Evolutionary conservation across 2,888 invertebrate species (phyloP).

Genomic region (Xiphydria camelus): DNA sequence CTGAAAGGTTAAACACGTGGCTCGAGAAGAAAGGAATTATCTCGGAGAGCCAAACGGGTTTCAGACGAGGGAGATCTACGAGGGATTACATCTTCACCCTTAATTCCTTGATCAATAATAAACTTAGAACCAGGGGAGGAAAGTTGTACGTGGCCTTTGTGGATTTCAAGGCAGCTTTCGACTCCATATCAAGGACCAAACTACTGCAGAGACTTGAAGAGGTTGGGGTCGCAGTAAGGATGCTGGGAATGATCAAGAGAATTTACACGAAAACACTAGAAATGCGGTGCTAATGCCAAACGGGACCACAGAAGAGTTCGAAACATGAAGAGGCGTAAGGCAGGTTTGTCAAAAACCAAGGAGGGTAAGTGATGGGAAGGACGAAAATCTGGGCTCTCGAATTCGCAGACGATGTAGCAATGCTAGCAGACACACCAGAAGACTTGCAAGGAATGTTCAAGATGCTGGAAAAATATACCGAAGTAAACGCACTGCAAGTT

Average conservation of each 20-base stretch:
- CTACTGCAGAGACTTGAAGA: slow-evolving; percentile 9
- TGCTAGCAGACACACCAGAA: slow-evolving; percentile 8
- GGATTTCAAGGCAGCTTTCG: slow-evolving; percentile 22
- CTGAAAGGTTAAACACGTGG: slow-evolving; percentile 5
- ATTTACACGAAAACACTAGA: slow-evolving; percentile 11
- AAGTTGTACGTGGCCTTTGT: slow-evolving; percentile 10
- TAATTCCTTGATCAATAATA: slow-evolving; percentile 5
- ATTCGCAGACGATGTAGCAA: slow-evolving; percentile 20
- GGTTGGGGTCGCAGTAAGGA: slow-evolving; percentile 11
- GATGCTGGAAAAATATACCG: slow-evolving; percentile 7
- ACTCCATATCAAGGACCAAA: slow-evolving; percentile 14
- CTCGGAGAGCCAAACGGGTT: slow-evolving; percentile 18
- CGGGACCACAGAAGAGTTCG: slow-evolving; percentile 13
- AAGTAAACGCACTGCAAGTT: slow-evolving; percentile 9
- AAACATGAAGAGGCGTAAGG: slow-evolving; percentile 14
- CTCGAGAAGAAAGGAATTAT: slow-evolving; percentile 8
- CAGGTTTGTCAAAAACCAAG: slow-evolving; percentile 17
- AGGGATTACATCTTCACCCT: slow-evolving; percentile 17
- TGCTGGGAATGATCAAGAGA: slow-evolving; percentile 11
- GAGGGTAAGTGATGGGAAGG: slow-evolving; percentile 7
- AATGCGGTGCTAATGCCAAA: slow-evolving; percentile 11
- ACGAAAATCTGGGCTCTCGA: slow-evolving; percentile 4
- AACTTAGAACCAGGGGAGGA: slow-evolving; percentile 4
- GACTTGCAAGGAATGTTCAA: slow-evolving; percentile 13
- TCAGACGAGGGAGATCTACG: slow-evolving; percentile 15